A percentile compares a stretch with the other conserved stretches of the same genome.
Evolutionary conservation across 2,888 invertebrate species (phyloP).

Genomic region (Siphlonurus alternatus): DNA sequence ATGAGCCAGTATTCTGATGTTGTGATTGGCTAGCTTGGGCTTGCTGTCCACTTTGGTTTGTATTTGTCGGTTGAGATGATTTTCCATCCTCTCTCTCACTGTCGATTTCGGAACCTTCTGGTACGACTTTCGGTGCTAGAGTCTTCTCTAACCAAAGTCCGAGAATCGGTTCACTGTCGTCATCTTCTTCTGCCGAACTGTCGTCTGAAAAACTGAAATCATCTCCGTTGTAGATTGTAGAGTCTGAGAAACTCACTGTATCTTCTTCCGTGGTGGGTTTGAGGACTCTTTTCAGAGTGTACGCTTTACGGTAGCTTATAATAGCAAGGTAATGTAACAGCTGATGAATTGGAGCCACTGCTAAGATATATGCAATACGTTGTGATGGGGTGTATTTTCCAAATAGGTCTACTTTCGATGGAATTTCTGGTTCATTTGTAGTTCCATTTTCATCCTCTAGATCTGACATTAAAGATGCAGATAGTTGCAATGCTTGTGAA

Average conservation of each 20-base stretch:
- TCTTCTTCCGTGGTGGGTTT: conserved; percentile 71
- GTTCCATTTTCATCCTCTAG: conserved; percentile 23
- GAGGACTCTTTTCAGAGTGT: conserved; percentile 61
- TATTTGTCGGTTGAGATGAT: not conserved
- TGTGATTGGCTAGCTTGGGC: not conserved
- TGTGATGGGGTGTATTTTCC: conserved; percentile 49
- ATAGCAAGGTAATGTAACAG: conserved; percentile 77
- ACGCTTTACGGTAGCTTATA: conserved; percentile 81
- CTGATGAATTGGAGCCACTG: conserved; percentile 57
- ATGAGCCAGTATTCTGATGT: conserved; percentile 4
- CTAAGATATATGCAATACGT: conserved; percentile 49
- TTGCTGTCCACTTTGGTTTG: not conserved
- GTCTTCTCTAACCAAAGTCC: conserved; percentile 94
- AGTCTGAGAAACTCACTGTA: conserved; percentile 72
- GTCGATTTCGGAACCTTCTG: conserved; percentile 28
- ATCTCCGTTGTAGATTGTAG: conserved; percentile 92
- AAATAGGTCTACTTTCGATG: conserved; percentile 45
- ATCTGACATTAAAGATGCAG: conserved; percentile 56
- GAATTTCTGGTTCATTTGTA: conserved; percentile 26
- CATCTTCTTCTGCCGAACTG: conserved; percentile 71
- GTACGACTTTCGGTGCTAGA: conserved; percentile 43
- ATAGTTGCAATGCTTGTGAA: conserved; percentile 61
- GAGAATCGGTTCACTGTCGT: conserved; percentile 62
- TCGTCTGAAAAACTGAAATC: conserved; percentile 80
- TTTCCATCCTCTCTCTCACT: not conserved